A percentile compares a stretch with the other conserved stretches of the same genome.
Conservation (phyloP, 2,888 invertebrate species). For the Chaetogeoica ovagalla region DNA sequence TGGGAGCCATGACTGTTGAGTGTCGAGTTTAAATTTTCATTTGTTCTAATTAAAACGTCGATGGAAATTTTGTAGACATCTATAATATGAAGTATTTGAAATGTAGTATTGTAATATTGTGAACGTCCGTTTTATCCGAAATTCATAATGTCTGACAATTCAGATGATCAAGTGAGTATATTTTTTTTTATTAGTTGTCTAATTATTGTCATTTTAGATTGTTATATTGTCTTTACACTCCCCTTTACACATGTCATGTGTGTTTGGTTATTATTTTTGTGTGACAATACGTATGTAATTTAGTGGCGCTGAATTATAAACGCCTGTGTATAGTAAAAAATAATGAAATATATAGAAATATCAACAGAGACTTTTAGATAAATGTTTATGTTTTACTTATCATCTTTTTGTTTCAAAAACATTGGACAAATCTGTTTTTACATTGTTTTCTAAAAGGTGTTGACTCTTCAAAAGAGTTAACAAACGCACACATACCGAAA, state of each 20-base stretch:
- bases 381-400: too few relatives aligned
- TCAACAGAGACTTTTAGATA: not conserved
- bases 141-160: constrained; percentile 36
- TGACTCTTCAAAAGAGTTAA: too few relatives aligned
- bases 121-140: constrained; percentile 12
- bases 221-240: not conserved
- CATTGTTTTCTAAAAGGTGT: too few relatives aligned
- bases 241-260: too few relatives aligned
- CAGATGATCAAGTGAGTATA: constrained; percentile 38
- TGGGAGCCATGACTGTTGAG: too few relatives aligned
- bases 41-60: not conserved
- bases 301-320: not conserved
- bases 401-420: too few relatives aligned
- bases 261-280: too few relatives aligned
- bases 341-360: not conserved
- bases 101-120: constrained; percentile 5
- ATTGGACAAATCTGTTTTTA: too few relatives aligned
- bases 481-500: too few relatives aligned
- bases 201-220: not conserved
- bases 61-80: not conserved
- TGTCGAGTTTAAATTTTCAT: not conserved
- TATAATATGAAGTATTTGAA: constrained; percentile 6
- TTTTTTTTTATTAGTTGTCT: not conserved
- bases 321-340: not conserved
- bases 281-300: too few relatives aligned